Evolutionary conservation across 2,113 vertebrate genomes (phyloP), one percentile per base, ranked within the genome.

Genomic region (Melanocharis versteri): DNA sequence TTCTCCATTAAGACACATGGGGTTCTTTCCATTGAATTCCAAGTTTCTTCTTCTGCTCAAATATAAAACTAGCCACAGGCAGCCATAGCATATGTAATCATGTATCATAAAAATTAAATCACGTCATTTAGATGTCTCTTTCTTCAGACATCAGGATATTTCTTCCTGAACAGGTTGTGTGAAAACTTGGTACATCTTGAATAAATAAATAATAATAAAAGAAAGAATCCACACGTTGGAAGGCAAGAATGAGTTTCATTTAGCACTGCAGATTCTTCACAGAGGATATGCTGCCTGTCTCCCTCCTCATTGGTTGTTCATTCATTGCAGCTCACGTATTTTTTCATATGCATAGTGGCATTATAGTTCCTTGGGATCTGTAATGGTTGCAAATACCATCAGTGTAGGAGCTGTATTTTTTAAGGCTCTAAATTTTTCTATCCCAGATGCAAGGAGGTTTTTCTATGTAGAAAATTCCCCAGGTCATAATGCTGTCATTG

Each of bases 401-500:
- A 68, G 35, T 45, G 31, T n/a, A 71, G 26, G 53, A 77, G 13
- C 6, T 73, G 54, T 20, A 40, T 86, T 90, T 71, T 77, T 77
- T 50, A 64, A 90, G 40, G 48, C 26, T 91, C 66, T 92, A 83
- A 60, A 81, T 92, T 62, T 88, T 90, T 57, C 75, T 81, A 54
- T 86, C 44, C 40, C 60, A 86, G 44, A 78, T 89, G 87, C 7
- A 7, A 31, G 61, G 64, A 45, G 22, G 5, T 35, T 83, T 83
- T 77, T 62, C 24, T 64, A 5, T 13, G 37, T 71, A 70, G 81
- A 88, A 88, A 77, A 93, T 83, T 89, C 79, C 92, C 76, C 31
- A n/a, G 85, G 79, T 92, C 64, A 44, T 62, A 96, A 87, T 53
- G 68, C 64, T 83, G 80, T 88, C 76, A 71, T 89, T 81, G 71